These are phyloP conservation scores for Brenthis ino DNA, from an alignment of 2,888 invertebrate genomes.

Conservation along the genomic window DNA sequence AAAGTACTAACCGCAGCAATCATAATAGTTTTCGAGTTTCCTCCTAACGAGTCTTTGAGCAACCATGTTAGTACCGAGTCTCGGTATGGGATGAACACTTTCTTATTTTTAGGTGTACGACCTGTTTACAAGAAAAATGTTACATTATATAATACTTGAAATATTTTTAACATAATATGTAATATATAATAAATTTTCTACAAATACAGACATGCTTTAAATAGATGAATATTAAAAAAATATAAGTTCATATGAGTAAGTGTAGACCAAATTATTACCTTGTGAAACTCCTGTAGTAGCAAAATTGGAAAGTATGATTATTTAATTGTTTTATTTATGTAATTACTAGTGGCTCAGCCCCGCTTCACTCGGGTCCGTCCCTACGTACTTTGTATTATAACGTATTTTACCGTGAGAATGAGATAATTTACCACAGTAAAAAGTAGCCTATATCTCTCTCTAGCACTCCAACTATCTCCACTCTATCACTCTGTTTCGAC, in stretches of 20 bases:
- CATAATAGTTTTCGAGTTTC: constrained; percentile 96
- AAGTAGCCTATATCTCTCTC: too few species aligned
- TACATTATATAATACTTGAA: neutral
- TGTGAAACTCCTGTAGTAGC: constrained; percentile 20
- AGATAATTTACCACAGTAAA: too few species aligned
- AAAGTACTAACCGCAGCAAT: constrained; percentile 88
- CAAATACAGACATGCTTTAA: too few species aligned
- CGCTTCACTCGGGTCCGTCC: too few species aligned
- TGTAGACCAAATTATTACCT: constrained; percentile 17
- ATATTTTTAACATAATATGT: neutral
- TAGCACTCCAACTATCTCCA: too few species aligned
- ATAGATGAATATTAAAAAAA: neutral
- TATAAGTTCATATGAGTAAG: constrained; percentile 4
- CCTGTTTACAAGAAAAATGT: constrained; percentile 44
- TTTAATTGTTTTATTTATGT: neutral
- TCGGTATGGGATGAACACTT: constrained; percentile 92
- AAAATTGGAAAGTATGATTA: constrained; percentile 1
- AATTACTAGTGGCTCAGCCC: too few species aligned
- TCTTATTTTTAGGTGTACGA: constrained; percentile 69
- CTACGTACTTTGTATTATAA: too few species aligned
- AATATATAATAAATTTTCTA: neutral
- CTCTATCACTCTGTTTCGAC: too few species aligned
- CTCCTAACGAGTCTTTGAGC: constrained; percentile 93
- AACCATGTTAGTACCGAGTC: constrained; percentile 95
- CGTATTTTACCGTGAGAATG: too few species aligned